Percentiles rank a stretch among this genome's conserved stretches.
Evolutionary conservation across 2,888 invertebrate species (phyloP).

Genomic region (Ischnura elegans): DNA sequence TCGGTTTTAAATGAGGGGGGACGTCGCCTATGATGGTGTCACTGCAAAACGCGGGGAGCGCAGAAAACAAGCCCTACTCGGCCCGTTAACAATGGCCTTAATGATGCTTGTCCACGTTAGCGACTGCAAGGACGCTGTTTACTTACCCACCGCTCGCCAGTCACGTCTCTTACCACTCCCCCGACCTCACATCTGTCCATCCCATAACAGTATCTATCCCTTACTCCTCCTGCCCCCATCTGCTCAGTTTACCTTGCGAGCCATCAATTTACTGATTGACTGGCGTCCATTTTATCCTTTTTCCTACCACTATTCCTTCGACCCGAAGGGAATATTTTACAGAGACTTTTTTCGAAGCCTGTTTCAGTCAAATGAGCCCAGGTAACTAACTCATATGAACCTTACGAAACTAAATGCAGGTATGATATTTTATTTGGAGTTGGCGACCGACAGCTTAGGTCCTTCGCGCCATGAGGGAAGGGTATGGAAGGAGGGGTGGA

Average conservation of each 20-base stretch:
- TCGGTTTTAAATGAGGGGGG: not conserved
- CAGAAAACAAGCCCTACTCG: not conserved
- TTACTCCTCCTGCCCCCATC: not conserved
- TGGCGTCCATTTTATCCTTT: not conserved
- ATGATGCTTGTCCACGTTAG: slow-evolving; percentile 3
- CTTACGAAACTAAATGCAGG: no score
- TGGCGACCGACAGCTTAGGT: no score
- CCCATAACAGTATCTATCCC: not conserved
- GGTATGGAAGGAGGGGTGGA: no score
- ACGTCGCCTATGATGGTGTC: not conserved
- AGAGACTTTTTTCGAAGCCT: no score
- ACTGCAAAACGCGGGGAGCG: not conserved
- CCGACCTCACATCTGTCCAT: not conserved
- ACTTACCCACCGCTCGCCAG: not conserved
- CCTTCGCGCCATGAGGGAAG: no score
- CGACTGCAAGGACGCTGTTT: slow-evolving; percentile 19
- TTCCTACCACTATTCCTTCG: not conserved
- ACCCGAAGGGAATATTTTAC: no score
- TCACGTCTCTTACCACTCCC: not conserved
- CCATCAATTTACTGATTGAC: slow-evolving; percentile 9
- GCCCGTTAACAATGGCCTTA: slow-evolving; percentile 21
- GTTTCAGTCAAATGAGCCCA: no score
- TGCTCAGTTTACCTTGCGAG: not conserved
- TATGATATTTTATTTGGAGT: no score
- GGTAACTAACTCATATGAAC: no score